Evolutionary conservation across 2,113 vertebrate species (phyloP), one percentile per base, ranked within the genome.

Genomic region (Chaetorhynchus papuensis): DNA sequence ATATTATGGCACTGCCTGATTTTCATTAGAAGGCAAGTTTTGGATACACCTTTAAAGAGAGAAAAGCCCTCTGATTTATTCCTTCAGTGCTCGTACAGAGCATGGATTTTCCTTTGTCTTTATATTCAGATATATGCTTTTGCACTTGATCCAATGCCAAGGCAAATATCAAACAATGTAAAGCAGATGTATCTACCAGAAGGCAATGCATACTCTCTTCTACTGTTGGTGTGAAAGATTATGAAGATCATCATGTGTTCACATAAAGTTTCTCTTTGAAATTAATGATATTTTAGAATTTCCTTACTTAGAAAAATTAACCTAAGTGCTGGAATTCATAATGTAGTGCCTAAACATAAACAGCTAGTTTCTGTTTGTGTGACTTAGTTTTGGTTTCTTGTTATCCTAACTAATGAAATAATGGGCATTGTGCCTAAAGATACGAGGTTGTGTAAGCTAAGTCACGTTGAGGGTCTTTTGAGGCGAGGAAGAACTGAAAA

Each of bases 91-190:
- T 76, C 0, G 0, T 90, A 45, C 24, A 44, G 68, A 81, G 28
- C 42, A 11, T 81, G 68, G 41, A 68, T 92, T 90, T 93, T 35
- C 87, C 52, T 92, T 95, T 92, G 47, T 44, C 82, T 89, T 93
- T 90, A 35, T 61, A 56, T 96, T 94, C 87, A 93, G 45, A 78
- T 83, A 83, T 16, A 63, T 66, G 52, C 71, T 68, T 82, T 86
- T 91, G 84, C 64, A 83, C 53, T 88, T 96, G 93, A 88, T 92
- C 54, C 82, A 63, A 90, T 92, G 93, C 93, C 79, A 96, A 93
- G 60, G 82, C 90, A 96, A 97, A 90, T 96, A 96, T 74, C 52
- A 80, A 95, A 69, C 54, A 83, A 92, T 94, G 66, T 70, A 66
- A 93, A 93, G 75, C 90, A 95, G 87, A 88, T 92, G 87, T 90